Base-by-base conservation (phyloP, 2,888 invertebrate species). In the Lycocerus yunnanus region DNA sequence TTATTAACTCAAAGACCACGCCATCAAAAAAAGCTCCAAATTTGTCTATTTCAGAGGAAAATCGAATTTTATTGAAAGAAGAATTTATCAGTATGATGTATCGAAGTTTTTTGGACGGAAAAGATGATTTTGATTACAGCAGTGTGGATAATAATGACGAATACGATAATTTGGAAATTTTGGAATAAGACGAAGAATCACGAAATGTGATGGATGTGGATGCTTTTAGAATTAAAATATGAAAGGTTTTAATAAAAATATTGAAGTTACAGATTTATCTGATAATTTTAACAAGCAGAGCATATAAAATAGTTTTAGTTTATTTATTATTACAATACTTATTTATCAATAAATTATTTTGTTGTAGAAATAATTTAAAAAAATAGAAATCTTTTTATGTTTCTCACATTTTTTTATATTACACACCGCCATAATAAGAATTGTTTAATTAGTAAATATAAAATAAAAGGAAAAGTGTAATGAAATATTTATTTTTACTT, bases 71-170 rank as follows among this genome's bases (percentile, higher is more conserved):
- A 61, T 86, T 97, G 1, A 89, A 91, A 72, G 91, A 94, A 82
- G 97, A 97, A 86, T 97, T 97, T 85, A 86, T 93, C 8, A 93
- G 93, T 63, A 91, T 93, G 79, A 96, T 97, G 96, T 94, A 94
- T 84, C 91, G 93, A 80, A 93, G 91, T 83, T 97, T 97, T 85
- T 87, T 97, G 58, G 91, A 93, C 77, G 97, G 97, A 0, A 90
- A 92, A 83, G 97, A 97, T 86, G 94, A 95, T 78, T 94, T 96
- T 87, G 95, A 97, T 86, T 97, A 97, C 83, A 88, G 91, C 58
- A 88, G 89, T 77, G 93, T 97, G 3, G 97, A 97, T 85, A 89
- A 92, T 80, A 94, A 96, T 88, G 91, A 93, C 61, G 92, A 92
- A 69, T 94, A 94, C 86, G 97, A 97, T 86, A 90, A 92, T 81